Evolutionary conservation across 35 echinoderm and acorn worm genomes (phyloP).

Genomic region (Stichopus chloronotus): DNA sequence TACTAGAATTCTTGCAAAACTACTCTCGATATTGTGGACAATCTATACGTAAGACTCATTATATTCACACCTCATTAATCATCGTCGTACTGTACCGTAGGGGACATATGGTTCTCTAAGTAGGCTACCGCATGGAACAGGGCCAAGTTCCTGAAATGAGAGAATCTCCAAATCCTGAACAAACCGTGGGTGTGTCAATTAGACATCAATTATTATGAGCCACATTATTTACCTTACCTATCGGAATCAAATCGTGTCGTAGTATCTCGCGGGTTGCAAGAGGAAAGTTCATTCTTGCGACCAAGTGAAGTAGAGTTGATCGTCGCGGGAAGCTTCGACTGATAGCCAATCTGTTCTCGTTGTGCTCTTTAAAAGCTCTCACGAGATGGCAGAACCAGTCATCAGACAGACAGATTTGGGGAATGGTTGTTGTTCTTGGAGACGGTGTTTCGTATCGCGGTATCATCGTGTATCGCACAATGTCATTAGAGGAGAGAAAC

Average conservation of each 20-base stretch:
- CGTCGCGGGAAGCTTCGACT: background rate
- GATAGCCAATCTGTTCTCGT: background rate
- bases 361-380: background rate
- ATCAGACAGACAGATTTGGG: background rate
- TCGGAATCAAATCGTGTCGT: background rate
- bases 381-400: slow-evolving; percentile 20
- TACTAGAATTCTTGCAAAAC: no score
- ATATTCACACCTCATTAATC: no score
- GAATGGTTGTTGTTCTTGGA: background rate
- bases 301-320: background rate
- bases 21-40: no score
- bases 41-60: no score
- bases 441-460: background rate
- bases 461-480: background rate
- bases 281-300: slow-evolving; percentile 15
- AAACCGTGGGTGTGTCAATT: no score
- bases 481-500: background rate
- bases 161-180: no score
- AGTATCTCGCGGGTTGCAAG: slow-evolving; percentile 27
- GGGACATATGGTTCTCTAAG: no score
- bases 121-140: no score
- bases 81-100: no score
- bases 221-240: background rate
- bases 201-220: no score
- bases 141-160: no score